These are phyloP conservation scores for Herpailurus yagouaroundi DNA, from an alignment of 2,113 vertebrate genomes.

Conservation along the genomic window DNA sequence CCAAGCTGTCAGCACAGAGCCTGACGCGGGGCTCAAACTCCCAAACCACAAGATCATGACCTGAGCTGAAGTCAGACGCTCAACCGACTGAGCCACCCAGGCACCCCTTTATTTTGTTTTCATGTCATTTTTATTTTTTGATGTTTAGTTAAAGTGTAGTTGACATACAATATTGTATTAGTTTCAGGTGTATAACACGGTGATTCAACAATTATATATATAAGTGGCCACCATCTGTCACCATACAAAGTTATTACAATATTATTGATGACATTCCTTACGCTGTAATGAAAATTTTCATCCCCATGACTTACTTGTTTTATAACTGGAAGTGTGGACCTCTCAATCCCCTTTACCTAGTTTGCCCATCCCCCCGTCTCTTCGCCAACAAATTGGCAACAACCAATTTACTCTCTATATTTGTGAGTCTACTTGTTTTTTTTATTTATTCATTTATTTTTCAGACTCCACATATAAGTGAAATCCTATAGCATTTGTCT, in stretches of 20 bases:
- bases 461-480: not conserved
- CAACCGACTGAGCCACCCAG: too few species aligned
- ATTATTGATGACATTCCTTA: not conserved
- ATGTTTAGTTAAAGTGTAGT: not conserved
- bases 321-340: not conserved
- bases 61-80: too few species aligned
- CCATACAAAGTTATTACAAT: not conserved
- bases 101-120: not conserved
- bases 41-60: too few species aligned
- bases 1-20: too few species aligned
- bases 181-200: not conserved
- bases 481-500: not conserved
- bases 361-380: not conserved
- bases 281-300: not conserved
- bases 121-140: not conserved
- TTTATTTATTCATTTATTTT: not conserved
- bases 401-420: not conserved
- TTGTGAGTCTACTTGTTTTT: not conserved
- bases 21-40: too few species aligned
- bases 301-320: not conserved
- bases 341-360: not conserved
- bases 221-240: not conserved
- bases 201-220: not conserved
- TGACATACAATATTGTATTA: not conserved
- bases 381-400: not conserved